Base-by-base conservation (phyloP, 2,888 invertebrate genomes). In the Liopterus haemorrhoidalis region DNA sequence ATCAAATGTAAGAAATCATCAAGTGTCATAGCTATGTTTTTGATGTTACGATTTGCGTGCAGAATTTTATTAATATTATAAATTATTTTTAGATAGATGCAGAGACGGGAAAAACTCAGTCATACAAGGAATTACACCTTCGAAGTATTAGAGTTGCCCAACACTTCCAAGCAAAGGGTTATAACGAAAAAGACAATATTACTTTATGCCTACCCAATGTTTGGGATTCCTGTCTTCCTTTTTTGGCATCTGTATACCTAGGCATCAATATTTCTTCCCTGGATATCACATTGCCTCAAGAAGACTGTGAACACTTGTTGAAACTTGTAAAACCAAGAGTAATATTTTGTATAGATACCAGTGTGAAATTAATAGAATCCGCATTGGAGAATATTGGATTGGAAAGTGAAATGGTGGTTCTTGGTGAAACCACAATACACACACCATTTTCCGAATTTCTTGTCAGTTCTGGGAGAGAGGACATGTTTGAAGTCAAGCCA, bases 21-120 rank as follows among this genome's bases (percentile, higher is more conserved):
- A n/a, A n/a, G n/a, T n/a, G n/a, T n/a, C n/a, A n/a, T n/a, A n/a
- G n/a, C n/a, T n/a, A n/a, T n/a, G n/a, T n/a, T n/a, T n/a, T n/a
- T n/a, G n/a, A n/a, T n/a, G n/a, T n/a, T n/a, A n/a, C n/a, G n/a
- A n/a, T n/a, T n/a, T n/a, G n/a, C n/a, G n/a, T n/a, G n/a, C n/a
- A n/a, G n/a, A n/a, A n/a, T n/a, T n/a, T n/a, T n/a, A n/a, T n/a
- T n/a, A n/a, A n/a, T n/a, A n/a, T n/a, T n/a, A n/a, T n/a, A n/a
- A n/a, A n/a, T n/a, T n/a, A n/a, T n/a, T n/a, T 5, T 32, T 48
- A 70, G 71, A 68, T 66, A 6, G 70, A 71, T 24, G 70, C 68
- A 18, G 65, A 59, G 0, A 68, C 69, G 6, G 67, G 58, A 2
- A 61, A 67, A 41, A 56, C 59, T 1, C 67, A 70, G 53, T 69